Base-by-base conservation (phyloP, 1,140 invertebrate genomes). In the Muscidifurax raptorellus region DNA sequence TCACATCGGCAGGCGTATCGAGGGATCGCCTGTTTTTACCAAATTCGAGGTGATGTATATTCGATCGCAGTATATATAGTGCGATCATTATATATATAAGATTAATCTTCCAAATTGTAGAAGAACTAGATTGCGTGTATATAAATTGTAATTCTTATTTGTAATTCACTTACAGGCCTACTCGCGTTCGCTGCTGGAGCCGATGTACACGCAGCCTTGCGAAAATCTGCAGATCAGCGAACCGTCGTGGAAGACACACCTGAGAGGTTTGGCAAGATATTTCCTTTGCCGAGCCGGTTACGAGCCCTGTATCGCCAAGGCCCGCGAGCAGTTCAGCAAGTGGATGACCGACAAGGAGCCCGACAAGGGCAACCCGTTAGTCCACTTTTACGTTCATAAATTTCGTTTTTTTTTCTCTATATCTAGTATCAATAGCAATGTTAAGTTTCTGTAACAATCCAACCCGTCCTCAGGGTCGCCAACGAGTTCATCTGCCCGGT, bases 401-500 rank as follows among this genome's bases (percentile, higher is more conserved):
- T n/a, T n/a, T 25, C 59, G 0, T 28, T 6, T 10, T 28, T 18
- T 67, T 67, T 2, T 40, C 32, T 5, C 7, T 9, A 12, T 10
- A 40, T 40, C 36, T 9, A 32, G 32, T n/a, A n/a, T n/a, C 32
- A 32, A 32, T 40, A 40, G 7, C 36, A 0, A 40, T 40, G n/a
- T n/a, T n/a, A 40, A 32, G 36, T 40, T 40, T 40, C 36, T 40
- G 64, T n/a, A 3, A 6, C 2, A 52, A 18, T 15, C 15, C 15
- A 52, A 52, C n/a, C 52, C 7, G 52, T 59, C 52, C 3, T 22
- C 66, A 97, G 96, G 6, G 94, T 96, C 59, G 93, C 95, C 13
- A 96, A 95, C 89, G 95, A 95, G 88, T 96, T 94, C 88, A 94
- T 97, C 66, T 97, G 96, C 82, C 95, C 96, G 7, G 95, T 97